Evolutionary conservation across 2,888 invertebrate species (phyloP).

Genomic region (Andrena hattorfiana): DNA sequence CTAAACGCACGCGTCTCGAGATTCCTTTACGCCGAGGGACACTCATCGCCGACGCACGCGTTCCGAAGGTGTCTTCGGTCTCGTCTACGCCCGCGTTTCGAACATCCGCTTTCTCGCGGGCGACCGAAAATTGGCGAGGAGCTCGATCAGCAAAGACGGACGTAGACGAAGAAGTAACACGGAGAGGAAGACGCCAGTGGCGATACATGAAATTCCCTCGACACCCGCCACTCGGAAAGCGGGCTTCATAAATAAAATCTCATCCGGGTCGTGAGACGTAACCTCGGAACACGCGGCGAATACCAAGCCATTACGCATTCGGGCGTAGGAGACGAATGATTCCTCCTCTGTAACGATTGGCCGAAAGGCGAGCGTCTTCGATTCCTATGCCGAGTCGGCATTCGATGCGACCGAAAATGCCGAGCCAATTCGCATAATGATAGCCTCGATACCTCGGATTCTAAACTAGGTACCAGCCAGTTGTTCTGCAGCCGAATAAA

Average conservation of each 20-base stretch:
- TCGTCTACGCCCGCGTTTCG: neutral
- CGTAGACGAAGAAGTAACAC: neutral
- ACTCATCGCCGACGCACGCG: neutral
- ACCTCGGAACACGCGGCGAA: constrained; percentile 53
- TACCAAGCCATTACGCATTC: constrained; percentile 39
- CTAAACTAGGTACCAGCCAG: neutral
- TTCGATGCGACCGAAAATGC: neutral
- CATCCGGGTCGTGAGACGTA: constrained; percentile 61
- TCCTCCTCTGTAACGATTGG: neutral
- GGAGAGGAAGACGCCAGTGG: neutral
- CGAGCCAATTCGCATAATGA: neutral
- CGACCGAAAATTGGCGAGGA: constrained; percentile 1
- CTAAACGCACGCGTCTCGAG: neutral
- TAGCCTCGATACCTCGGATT: neutral
- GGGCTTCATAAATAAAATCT: constrained; percentile 63
- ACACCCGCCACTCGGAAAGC: constrained; percentile 48
- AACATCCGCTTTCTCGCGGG: constrained; percentile 17
- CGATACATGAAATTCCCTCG: constrained; percentile 28
- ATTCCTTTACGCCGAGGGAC: constrained; percentile 9
- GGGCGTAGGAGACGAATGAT: constrained; percentile 4
- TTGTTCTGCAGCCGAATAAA: neutral
- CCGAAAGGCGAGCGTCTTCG: constrained; percentile 9
- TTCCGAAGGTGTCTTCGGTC: constrained; percentile 5
- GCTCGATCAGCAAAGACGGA: neutral
- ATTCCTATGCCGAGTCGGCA: neutral